Conservation (phyloP, 2,888 invertebrate genomes). For the Sceliomorpha sp. region DNA sequence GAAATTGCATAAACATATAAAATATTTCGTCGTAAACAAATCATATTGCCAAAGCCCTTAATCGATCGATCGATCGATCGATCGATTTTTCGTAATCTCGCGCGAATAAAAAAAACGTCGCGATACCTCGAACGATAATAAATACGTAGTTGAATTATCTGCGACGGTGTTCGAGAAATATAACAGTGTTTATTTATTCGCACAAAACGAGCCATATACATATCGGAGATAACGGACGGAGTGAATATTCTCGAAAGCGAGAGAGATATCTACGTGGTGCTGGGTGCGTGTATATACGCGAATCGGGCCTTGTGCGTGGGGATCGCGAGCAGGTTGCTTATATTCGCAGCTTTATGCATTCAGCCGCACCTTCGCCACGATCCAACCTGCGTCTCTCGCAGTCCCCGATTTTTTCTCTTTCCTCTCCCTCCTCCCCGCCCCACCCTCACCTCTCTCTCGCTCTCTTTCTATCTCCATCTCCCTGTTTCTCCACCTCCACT, state of each 20-base stretch:
- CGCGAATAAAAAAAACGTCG: no score
- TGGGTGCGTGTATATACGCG: constrained; percentile 40
- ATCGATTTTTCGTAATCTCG: no score
- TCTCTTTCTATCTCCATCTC: constrained; percentile 30
- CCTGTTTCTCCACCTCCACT: constrained; percentile 24
- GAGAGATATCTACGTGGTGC: constrained; percentile 8
- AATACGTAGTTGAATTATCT: constrained; percentile 31
- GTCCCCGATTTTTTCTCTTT: constrained; percentile 34
- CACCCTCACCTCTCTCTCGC: constrained; percentile 7
- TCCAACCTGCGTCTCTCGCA: constrained; percentile 48
- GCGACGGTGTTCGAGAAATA: constrained; percentile 33
- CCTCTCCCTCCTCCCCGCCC: constrained; percentile 22
- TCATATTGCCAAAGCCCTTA: no score
- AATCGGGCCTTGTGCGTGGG: constrained; percentile 50
- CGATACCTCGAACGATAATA: constrained; percentile 40
- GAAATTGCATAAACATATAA: no score
- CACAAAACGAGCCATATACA: constrained; percentile 39
- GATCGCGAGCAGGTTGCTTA: constrained; percentile 65
- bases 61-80: constrained; percentile 3
- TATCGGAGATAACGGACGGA: constrained; percentile 40
- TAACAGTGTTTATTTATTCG: constrained; percentile 45
- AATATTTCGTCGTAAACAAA: no score
- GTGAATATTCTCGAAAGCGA: constrained; percentile 35
- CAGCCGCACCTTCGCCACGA: constrained; percentile 45
- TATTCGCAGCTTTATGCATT: constrained; percentile 63